Evolutionary conservation across 2,888 invertebrate species (phyloP), one percentile per base, ranked within the genome.

Genomic region (Dicycla oo): DNA sequence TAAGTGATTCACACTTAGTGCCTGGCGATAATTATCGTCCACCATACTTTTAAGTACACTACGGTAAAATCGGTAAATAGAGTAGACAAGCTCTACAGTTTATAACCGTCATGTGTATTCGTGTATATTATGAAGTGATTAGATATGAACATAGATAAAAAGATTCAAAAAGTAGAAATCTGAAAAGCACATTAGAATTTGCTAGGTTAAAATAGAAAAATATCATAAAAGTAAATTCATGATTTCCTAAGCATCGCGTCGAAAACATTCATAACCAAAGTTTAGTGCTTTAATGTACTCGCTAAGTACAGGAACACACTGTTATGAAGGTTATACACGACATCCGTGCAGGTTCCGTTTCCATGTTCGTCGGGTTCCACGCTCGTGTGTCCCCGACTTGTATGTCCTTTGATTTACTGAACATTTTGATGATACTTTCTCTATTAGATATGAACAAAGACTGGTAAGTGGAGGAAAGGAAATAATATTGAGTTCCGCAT

Each of bases 401-500:
- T 61, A 81, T 73, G 83, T 85, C 76, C 85, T 83, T 85, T 83
- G 81, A 85, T 83, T 85, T 85, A 78, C 75, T 63, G 74, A 78
- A 78, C 65, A 73, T 74, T 85, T 85, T 85, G 79, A 75, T 67
- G 58, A 78, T 75, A 65, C 63, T 78, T 74, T 75, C 53, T 78
- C 66, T 78, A 38, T 82, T 66, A 66, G 54, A 56, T 66, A 69
- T 69, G 62, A 62, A 66, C 63, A 72, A 73, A 69, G 61, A 66
- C 23, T 45, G 30, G 15, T 47, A 57, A 56, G 23, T 43, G 53
- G 47, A 54, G 38, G 47, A 51, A 75, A 73, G 26, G 57, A 63
- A 73, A 60, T 18, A 60, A 77, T 81, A 57, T 61, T 38, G 69
- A 75, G 65, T 69, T 57, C 15, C 23, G 15, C 13, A 51, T 40